phyloP scores from a whole-genome alignment of 35 echinoderm and acorn worm genomes.

The Nesometra sesokonis region DNA sequence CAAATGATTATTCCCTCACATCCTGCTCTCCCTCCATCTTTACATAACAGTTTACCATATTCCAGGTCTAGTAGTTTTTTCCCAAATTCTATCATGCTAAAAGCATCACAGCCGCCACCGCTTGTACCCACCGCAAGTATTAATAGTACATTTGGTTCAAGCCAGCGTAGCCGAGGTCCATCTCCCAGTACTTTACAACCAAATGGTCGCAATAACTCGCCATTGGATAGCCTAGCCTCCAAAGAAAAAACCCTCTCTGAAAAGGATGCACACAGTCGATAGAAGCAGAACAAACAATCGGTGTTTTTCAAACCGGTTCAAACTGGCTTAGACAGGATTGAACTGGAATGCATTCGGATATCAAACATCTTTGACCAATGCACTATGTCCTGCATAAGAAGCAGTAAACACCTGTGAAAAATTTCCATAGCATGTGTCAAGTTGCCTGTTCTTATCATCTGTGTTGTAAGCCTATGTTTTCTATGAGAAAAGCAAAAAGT shows the following conservation, averaged over 20 bases:
- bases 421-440: not conserved
- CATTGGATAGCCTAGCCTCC: not conserved
- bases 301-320: not conserved
- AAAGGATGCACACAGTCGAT: not conserved
- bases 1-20: not conserved
- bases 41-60: not conserved
- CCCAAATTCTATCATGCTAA: not conserved
- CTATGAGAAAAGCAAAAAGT: not conserved
- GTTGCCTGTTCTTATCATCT: not conserved
- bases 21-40: not conserved
- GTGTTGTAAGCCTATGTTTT: not conserved
- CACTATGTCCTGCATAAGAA: not conserved
- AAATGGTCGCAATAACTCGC: not conserved
- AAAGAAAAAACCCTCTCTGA: not conserved
- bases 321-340: not conserved
- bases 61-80: not conserved
- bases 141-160: not conserved
- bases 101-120: not conserved
- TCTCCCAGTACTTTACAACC: not conserved
- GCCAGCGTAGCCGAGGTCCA: not conserved
- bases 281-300: not conserved
- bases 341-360: not conserved
- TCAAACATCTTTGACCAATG: not conserved
- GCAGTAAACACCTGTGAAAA: not conserved
- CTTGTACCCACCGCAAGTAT: not conserved